These are phyloP conservation scores for Chironomus riparius DNA, from an alignment of 2,888 invertebrate genomes.

Conservation along the genomic window DNA sequence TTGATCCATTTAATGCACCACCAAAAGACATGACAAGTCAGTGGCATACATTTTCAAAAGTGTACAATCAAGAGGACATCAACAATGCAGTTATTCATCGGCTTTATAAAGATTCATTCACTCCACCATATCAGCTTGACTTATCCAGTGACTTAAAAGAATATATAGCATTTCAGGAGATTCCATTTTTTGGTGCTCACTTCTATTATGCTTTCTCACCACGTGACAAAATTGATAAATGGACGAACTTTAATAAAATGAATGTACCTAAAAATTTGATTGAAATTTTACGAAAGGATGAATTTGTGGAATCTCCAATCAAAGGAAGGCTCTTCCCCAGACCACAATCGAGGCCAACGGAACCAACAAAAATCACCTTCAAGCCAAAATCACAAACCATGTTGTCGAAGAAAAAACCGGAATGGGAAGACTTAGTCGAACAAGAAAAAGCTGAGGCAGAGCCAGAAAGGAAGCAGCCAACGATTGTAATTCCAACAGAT, in stretches of 20 bases:
- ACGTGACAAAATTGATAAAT: slow-evolving; percentile 39
- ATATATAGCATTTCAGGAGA: slow-evolving; percentile 43
- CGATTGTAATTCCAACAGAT: background rate
- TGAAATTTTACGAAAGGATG: background rate
- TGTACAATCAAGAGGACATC: background rate
- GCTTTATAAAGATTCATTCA: background rate
- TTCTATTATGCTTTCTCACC: slow-evolving; percentile 43
- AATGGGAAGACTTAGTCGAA: background rate
- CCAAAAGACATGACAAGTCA: background rate
- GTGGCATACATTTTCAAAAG: background rate
- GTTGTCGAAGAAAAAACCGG: background rate
- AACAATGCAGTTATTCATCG: background rate
- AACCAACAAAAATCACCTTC: background rate
- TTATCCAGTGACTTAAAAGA: slow-evolving; percentile 41
- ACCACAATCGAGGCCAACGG: background rate
- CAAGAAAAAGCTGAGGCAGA: background rate
- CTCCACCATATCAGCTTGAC: slow-evolving; percentile 37
- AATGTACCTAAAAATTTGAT: slow-evolving; percentile 33
- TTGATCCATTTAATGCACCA: background rate
- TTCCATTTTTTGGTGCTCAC: slow-evolving; percentile 44
- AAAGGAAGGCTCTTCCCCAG: background rate
- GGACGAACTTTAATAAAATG: slow-evolving; percentile 37
- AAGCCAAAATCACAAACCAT: background rate
- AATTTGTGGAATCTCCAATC: background rate
- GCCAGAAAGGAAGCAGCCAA: background rate